Percentiles rank a stretch among this genome's conserved stretches.
Evolutionary conservation across 2,113 vertebrate genomes (phyloP).

Genomic region (Lepidothrix coronata): DNA sequence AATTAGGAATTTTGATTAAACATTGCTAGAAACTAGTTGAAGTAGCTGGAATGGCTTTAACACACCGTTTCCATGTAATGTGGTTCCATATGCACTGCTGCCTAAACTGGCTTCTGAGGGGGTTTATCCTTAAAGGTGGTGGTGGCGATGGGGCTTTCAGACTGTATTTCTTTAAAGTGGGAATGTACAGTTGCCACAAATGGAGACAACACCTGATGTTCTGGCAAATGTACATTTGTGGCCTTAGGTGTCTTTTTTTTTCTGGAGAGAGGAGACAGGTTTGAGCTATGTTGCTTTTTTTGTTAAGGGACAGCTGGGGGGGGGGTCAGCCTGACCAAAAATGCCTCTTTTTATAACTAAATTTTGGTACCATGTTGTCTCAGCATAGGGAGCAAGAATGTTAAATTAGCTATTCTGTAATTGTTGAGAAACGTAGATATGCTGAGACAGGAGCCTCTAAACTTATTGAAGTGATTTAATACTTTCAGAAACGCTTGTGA

Average conservation of each 20-base stretch:
- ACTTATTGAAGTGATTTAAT: constrained; percentile 62
- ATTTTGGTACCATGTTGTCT: constrained; percentile 65
- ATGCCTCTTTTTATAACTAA: constrained; percentile 56
- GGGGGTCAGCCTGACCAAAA: constrained; percentile 49
- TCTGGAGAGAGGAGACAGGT: constrained; percentile 31
- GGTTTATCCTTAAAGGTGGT: background rate
- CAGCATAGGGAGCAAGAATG: constrained; percentile 59
- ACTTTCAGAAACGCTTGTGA: constrained; percentile 67
- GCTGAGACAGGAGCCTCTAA: constrained; percentile 71
- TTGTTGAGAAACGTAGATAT: constrained; percentile 34
- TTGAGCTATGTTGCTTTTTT: constrained; percentile 47
- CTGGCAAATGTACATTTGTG: constrained; percentile 50
- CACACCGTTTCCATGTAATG: background rate
- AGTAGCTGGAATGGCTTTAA: constrained; percentile 44
- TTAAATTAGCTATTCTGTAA: constrained; percentile 61
- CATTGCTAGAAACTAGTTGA: constrained; percentile 20
- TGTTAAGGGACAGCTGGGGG: background rate
- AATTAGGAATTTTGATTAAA: constrained; percentile 39
- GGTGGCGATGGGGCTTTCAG: background rate
- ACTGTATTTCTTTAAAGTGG: constrained; percentile 17
- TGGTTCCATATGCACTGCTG: constrained; percentile 5
- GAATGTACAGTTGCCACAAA: constrained; percentile 28
- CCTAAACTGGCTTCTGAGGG: constrained; percentile 10
- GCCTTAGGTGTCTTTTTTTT: constrained; percentile 33
- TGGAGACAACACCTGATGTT: constrained; percentile 12